Evolutionary conservation across 23 tunicate species (phyloP), one percentile per base, ranked within the genome.

Genomic region (Diplosoma virens): DNA sequence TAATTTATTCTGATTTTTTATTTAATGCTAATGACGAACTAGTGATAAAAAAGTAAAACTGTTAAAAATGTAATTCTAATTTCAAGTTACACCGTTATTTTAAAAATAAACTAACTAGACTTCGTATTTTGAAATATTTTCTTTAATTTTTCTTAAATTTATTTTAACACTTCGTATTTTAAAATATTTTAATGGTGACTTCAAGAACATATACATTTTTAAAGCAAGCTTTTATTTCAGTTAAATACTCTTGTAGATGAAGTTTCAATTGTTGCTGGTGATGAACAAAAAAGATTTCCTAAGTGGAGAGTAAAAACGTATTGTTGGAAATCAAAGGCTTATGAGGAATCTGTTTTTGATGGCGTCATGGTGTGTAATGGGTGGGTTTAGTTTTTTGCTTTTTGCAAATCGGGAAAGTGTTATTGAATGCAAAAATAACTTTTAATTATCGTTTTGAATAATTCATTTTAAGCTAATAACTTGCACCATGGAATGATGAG

Each of bases 351-450:
- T 24, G 58, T 25, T 5, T 90, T 90, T 74, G 97, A 90, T 79
- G 97, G 93, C 0, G 79, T 90, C 3, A 58, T 90, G 67, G 86
- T 90, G 1, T 90, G 97, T 59, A 84, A 80, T 74, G 97, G 97
- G 95, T 87, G 70, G 37, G 84, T 68, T 18, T 5, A 5, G n/a
- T n/a, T n/a, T n/a, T n/a, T n/a, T n/a, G n/a, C n/a, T n/a, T n/a
- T n/a, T n/a, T 45, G 52, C 52, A 16, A 16, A 11, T 11, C 16
- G 11, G 52, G 14, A 9, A 45, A 9, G 52, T 45, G 16, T 45
- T 9, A 45, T 45, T 45, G 52, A 9, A 45, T 45, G 11, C 16
- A 16, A 9, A 45, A 9, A 45, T 45, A 45, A 45, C 52, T 45
- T 45, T 45, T 9, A 11, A 9, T 9, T 16, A 9, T 45, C 16